These are phyloP conservation scores for Todus mexicanus DNA, from an alignment of 2,797 vertebrate genomes.

Conservation along the genomic window DNA sequence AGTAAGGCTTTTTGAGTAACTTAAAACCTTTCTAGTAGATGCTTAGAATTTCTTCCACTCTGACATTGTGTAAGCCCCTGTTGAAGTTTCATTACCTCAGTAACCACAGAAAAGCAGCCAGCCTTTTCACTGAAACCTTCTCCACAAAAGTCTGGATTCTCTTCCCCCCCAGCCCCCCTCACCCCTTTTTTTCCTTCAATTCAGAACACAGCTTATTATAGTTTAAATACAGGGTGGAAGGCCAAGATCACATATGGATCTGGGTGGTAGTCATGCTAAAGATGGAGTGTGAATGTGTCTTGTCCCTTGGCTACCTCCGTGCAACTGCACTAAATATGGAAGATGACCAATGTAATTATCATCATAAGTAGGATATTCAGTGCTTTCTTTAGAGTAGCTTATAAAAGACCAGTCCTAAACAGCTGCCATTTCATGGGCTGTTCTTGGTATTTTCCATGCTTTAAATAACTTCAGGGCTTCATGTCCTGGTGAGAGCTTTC, in stretches of 20 bases:
- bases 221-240: conserved; percentile 59
- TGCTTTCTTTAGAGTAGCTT: conserved; percentile 44
- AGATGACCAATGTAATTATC: conserved; percentile 36
- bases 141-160: conserved; percentile 51
- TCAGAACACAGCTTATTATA: conserved; percentile 42
- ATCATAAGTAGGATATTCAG: conserved; percentile 3
- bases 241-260: not conserved
- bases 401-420: not conserved
- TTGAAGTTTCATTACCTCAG: conserved; percentile 61
- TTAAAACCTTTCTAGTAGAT: conserved; percentile 27
- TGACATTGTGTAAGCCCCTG: conserved; percentile 43
- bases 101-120: conserved; percentile 36
- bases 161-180: too few species aligned
- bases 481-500: not conserved
- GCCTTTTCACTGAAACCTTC: conserved; percentile 4
- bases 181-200: conserved; percentile 5
- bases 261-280: conserved; percentile 15
- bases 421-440: not conserved
- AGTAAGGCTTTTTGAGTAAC: conserved; percentile 16
- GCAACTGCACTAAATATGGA: conserved; percentile 26
- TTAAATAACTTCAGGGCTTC: not conserved
- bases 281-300: not conserved
- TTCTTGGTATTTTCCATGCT: conserved; percentile 24
- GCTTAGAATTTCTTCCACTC: conserved; percentile 63
- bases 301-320: not conserved